A percentile compares a stretch with the other conserved stretches of the same genome.
Evolutionary conservation across 2,888 invertebrate genomes (phyloP).

Genomic region (Polydrusus tereticollis): DNA sequence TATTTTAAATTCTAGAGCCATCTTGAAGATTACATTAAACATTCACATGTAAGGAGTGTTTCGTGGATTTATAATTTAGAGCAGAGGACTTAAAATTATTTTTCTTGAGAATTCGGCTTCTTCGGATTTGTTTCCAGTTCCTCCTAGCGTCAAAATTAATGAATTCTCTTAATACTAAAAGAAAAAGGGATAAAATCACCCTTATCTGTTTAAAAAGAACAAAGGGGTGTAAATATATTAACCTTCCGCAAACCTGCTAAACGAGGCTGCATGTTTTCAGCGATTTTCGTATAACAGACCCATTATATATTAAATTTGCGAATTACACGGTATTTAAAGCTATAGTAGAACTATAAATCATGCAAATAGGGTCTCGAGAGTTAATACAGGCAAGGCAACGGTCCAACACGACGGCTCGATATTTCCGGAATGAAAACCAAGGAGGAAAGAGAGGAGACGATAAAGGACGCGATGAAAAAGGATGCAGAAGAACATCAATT

Average conservation of each 20-base stretch:
- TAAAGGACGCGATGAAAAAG: constrained; percentile 29
- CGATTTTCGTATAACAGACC: constrained; percentile 64
- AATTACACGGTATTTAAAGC: constrained; percentile 84
- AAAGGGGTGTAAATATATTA: constrained; percentile 62
- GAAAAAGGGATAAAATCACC: not conserved
- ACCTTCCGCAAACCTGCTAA: constrained; percentile 61
- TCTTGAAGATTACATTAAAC: too few species aligned
- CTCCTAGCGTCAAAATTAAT: too few species aligned
- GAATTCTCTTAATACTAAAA: too few species aligned
- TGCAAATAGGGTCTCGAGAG: constrained; percentile 66
- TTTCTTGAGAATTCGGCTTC: too few species aligned
- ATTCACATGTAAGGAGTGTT: too few species aligned
- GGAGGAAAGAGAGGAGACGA: constrained; percentile 54
- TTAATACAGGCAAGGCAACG: constrained; percentile 66
- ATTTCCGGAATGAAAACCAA: constrained; percentile 53
- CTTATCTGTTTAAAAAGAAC: not conserved
- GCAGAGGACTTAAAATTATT: too few species aligned
- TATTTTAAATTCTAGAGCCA: not conserved
- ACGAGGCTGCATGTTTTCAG: constrained; percentile 64
- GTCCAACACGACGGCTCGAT: constrained; percentile 58
- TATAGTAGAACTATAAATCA: constrained; percentile 79
- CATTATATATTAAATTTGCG: constrained; percentile 81
- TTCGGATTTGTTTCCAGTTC: too few species aligned
- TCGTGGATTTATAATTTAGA: too few species aligned
- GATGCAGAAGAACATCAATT: constrained; percentile 54